Evolutionary conservation across 1,140 invertebrate species (phyloP), one percentile per base, ranked within the genome.

Genomic region (Archivesica marissinica): DNA sequence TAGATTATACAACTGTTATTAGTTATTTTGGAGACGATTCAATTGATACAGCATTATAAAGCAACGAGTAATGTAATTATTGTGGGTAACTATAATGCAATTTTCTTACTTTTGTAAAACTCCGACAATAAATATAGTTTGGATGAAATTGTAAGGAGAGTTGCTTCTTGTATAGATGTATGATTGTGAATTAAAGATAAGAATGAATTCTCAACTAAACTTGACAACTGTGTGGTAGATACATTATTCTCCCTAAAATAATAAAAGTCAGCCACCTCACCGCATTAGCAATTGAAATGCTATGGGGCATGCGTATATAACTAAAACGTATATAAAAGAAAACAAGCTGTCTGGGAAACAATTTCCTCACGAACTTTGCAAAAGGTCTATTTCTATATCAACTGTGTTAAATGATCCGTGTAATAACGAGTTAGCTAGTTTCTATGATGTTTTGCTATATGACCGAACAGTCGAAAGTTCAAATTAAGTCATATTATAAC

Each of bases 211-310:
- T 44, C 47, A 28, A 41, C 38, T 41, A 3, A n/a, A 44, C 23
- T 13, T 25, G 68, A 23, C 68, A 23, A 2, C 17, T 72, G 23
- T 44, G 39, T 72, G 39, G 28, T 72, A 38, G 13, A 72, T 13
- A 72, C 41, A 70, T 72, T 47, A 47, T 20, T 72, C 50, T 50
- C 68, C 15, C 23, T 50, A 47, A 50, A 47, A 72, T 72, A 72
- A 72, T 72, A 72, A 72, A 72, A 72, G 68, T 72, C 68, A 72
- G 23, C 17, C 28, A 47, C 41, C n/a, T 28, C n/a, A 50, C 44
- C 7, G 0, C 35, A 25, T 72, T 72, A 72, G 50, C 68, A 23
- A 47, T 72, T 72, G 28, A 47, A 47, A 50, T 30, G 68, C 7
- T 72, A 72, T 72, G 68, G 44, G 15, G 68, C 68, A 50, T 72